These are phyloP conservation scores for Dicaeum eximium DNA, from an alignment of 2,113 vertebrate species.

Conservation along the genomic window DNA sequence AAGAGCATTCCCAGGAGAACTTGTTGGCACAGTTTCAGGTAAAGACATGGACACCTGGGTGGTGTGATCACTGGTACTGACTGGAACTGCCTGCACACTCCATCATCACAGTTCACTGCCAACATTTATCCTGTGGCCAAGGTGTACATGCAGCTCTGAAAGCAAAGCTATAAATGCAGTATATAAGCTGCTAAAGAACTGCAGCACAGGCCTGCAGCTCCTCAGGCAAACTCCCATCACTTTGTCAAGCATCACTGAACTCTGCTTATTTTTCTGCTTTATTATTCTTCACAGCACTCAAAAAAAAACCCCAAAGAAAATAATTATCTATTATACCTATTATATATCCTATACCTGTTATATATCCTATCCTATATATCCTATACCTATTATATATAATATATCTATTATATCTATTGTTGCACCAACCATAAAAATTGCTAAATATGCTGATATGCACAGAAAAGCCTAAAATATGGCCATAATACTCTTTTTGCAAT, in stretches of 20 bases:
- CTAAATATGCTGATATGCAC: not conserved
- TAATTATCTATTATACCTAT: not conserved
- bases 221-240: not conserved
- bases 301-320: not conserved
- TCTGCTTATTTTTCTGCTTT: not conserved
- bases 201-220: not conserved
- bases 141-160: not conserved
- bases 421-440: not conserved
- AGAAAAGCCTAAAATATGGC: not conserved
- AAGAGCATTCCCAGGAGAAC: not conserved
- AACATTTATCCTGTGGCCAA: not conserved
- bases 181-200: not conserved
- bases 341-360: too few species aligned
- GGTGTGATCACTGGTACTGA: rapidly evolving
- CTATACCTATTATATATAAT: too few species aligned
- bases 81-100: not conserved
- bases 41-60: rapidly evolving
- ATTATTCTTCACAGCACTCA: not conserved
- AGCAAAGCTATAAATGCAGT: not conserved
- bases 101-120: not conserved
- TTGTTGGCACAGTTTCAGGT: not conserved
- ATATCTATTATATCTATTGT: too few species aligned
- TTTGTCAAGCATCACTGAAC: not conserved
- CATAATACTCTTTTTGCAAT: not conserved
- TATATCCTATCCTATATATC: too few species aligned